Conservation (phyloP, 1,140 invertebrate species). For the Sycobia sp. region DNA sequence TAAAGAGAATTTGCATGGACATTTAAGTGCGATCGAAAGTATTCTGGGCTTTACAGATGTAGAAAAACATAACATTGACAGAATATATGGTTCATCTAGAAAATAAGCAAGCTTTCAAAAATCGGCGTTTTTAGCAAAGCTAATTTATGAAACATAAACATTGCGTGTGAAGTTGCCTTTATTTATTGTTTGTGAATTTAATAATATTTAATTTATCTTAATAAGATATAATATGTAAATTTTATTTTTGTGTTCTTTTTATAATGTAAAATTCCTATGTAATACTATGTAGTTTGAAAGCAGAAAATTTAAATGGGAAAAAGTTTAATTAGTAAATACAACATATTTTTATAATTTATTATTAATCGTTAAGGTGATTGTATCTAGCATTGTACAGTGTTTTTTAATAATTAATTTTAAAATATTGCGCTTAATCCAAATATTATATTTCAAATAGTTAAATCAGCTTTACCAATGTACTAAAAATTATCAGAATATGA, state of each 20-base stretch:
- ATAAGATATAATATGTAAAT: too few relatives aligned
- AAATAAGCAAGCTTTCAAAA: constrained; percentile 39
- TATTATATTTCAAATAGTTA: neutral
- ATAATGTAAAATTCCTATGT: too few relatives aligned
- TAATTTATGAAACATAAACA: constrained; percentile 3
- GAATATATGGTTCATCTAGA: constrained; percentile 52
- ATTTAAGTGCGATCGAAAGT: constrained; percentile 84
- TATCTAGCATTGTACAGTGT: constrained; percentile 3
- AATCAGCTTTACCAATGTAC: constrained; percentile 9
- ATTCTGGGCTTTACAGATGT: constrained; percentile 79
- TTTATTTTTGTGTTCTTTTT: too few relatives aligned
- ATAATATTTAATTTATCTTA: too few relatives aligned
- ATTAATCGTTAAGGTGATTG: constrained; percentile 2
- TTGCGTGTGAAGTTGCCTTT: neutral
- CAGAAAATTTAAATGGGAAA: too few relatives aligned
- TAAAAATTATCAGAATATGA: constrained; percentile 7
- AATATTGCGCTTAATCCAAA: constrained; percentile 2
- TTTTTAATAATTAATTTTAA: neutral
- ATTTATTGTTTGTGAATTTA: too few relatives aligned
- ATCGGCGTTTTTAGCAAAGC: constrained; percentile 9
- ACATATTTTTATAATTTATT: constrained; percentile 19
- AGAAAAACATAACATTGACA: constrained; percentile 77
- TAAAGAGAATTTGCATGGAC: constrained; percentile 81
- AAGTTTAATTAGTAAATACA: neutral
- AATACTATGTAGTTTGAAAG: too few relatives aligned